phyloP scores from a whole-genome alignment of 2,113 vertebrate genomes.

The Carassius gibelio region DNA sequence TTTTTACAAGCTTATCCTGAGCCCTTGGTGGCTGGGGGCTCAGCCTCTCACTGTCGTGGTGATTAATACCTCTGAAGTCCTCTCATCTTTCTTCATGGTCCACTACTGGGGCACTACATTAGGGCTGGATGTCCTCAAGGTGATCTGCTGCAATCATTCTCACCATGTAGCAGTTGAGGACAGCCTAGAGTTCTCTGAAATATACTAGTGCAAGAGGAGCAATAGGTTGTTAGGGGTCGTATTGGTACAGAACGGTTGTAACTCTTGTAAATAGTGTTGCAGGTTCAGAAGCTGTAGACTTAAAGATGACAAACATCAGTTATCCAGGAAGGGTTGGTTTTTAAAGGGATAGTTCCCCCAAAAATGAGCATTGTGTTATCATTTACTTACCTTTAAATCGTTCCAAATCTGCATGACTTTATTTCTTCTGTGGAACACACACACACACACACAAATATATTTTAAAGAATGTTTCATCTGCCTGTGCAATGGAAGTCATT shows the following conservation, averaged over 20 bases:
- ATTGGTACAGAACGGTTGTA: conserved; percentile 17
- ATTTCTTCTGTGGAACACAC: neutral
- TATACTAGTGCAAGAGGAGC: conserved; percentile 38
- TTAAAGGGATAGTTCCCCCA: neutral
- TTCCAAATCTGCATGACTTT: neutral
- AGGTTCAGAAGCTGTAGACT: conserved; percentile 32
- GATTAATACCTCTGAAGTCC: conserved; percentile 61
- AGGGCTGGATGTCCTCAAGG: conserved; percentile 60
- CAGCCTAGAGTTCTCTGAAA: conserved; percentile 39
- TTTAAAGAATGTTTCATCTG: conserved; percentile 1
- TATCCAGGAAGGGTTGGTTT: conserved; percentile 19
- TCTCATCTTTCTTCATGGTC: conserved; percentile 57
- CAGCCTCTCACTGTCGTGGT: conserved; percentile 57
- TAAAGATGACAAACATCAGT: conserved; percentile 41
- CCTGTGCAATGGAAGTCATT: neutral
- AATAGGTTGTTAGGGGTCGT: conserved; percentile 20
- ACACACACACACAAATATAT: neutral
- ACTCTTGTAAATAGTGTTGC: neutral
- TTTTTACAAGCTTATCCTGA: conserved; percentile 57
- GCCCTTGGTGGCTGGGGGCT: conserved; percentile 54
- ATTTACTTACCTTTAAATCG: neutral
- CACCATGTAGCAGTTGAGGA: conserved; percentile 45
- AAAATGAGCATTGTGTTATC: neutral
- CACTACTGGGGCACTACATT: conserved; percentile 56
- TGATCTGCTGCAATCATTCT: conserved; percentile 57